These are phyloP conservation scores for Zaprionus nigranus DNA, from an alignment of 1,140 invertebrate species.

Conservation along the genomic window DNA sequence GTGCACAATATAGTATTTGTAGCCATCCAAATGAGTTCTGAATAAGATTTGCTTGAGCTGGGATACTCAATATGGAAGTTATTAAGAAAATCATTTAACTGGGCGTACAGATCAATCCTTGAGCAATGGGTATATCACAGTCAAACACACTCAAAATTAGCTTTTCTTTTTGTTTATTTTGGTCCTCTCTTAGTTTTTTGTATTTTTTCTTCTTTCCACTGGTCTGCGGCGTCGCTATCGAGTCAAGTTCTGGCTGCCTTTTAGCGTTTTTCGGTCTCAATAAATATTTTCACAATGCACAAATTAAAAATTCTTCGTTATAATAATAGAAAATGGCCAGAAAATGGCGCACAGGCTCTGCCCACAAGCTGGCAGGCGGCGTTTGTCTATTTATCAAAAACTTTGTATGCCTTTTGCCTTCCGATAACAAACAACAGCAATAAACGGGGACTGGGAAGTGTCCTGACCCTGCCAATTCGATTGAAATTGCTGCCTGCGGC, in stretches of 20 bases:
- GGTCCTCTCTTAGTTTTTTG: constrained; percentile 23
- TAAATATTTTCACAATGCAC: constrained; percentile 81
- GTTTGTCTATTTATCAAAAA: constrained; percentile 71
- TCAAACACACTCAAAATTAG: not conserved
- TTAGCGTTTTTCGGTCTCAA: constrained; percentile 75
- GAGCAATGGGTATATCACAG: not conserved
- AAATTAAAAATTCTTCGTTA: constrained; percentile 79
- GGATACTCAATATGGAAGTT: no score
- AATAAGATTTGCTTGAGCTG: no score
- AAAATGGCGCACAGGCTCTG: constrained; percentile 21
- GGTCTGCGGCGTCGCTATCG: not conserved
- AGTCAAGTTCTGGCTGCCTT: constrained; percentile 42
- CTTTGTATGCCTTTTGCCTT: constrained; percentile 58
- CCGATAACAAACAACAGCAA: constrained; percentile 54
- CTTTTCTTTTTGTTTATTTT: constrained; percentile 43
- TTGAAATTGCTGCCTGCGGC: constrained; percentile 77
- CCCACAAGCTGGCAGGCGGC: constrained; percentile 42
- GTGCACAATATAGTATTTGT: no score
- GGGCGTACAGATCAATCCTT: no score
- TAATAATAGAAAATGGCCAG: constrained; percentile 60
- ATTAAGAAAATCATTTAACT: no score
- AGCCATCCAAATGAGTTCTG: no score
- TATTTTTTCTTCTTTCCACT: constrained; percentile 19
- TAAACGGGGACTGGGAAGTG: constrained; percentile 23
- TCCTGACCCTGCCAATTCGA: constrained; percentile 59